phyloP scores from a whole-genome alignment of 2,888 invertebrate species.

The Dicyrtoma fusca region DNA sequence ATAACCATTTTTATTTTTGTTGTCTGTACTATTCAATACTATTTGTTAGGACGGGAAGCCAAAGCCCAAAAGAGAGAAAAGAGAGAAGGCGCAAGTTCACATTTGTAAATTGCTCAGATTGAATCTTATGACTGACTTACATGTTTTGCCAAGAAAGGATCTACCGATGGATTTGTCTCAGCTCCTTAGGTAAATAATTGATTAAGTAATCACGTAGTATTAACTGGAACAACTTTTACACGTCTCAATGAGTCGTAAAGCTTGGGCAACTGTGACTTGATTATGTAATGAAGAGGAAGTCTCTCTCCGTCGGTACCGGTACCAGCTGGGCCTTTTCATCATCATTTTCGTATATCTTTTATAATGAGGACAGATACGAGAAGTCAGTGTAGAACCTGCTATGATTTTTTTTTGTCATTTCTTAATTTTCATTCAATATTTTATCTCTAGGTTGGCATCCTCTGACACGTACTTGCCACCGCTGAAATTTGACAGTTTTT shows the following conservation, averaged over 20 bases:
- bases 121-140: slow-evolving; percentile 51
- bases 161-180: slow-evolving; percentile 50
- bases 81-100: slow-evolving; percentile 47
- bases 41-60: slow-evolving; percentile 7
- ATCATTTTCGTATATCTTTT: too few relatives aligned
- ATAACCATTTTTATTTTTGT: neutral
- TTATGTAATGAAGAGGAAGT: slow-evolving; percentile 1
- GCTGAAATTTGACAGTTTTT: slow-evolving; percentile 62
- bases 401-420: neutral
- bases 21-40: neutral
- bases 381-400: neutral
- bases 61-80: slow-evolving; percentile 7
- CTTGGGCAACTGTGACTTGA: slow-evolving; percentile 9
- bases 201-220: slow-evolving; percentile 23
- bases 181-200: slow-evolving; percentile 44
- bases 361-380: neutral
- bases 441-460: slow-evolving; percentile 29
- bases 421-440: too few relatives aligned
- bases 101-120: slow-evolving; percentile 51
- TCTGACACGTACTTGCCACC: slow-evolving; percentile 61
- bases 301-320: neutral
- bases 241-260: neutral
- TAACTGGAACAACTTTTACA: neutral
- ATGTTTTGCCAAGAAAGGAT: slow-evolving; percentile 48
- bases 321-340: too few relatives aligned